A percentile compares a stretch with the other conserved stretches of the same genome.
phyloP scores from a whole-genome alignment of 1,140 invertebrate species.

The Pollicipes pollicipes region DNA sequence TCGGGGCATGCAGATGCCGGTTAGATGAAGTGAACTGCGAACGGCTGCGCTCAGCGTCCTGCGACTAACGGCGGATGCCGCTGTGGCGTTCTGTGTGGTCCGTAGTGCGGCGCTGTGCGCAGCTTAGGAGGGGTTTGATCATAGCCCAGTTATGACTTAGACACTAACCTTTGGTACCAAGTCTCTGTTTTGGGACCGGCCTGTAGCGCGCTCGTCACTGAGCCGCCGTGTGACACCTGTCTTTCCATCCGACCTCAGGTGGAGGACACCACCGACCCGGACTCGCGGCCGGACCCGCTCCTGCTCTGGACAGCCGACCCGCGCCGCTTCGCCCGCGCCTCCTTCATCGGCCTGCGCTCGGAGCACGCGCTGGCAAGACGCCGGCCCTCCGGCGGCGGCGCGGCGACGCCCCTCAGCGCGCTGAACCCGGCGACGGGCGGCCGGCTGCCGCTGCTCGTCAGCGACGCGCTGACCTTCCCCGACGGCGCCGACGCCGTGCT shows the following conservation, averaged over 20 bases:
- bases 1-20: too few relatives aligned
- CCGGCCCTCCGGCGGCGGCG: neutral
- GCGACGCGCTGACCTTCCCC: conserved; percentile 30
- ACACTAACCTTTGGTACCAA: too few relatives aligned
- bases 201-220: too few relatives aligned
- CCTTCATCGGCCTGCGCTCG: conserved; percentile 30
- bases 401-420: conserved; percentile 32
- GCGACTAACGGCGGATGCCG: too few relatives aligned
- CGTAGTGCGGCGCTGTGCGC: too few relatives aligned
- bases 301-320: conserved; percentile 57
- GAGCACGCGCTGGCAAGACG: conserved; percentile 22
- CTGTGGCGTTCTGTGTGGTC: too few relatives aligned
- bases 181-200: too few relatives aligned
- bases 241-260: conserved; percentile 34
- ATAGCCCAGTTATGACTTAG: too few relatives aligned
- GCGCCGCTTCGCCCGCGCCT: conserved; percentile 47
- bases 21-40: too few relatives aligned
- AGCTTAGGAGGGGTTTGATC: too few relatives aligned
- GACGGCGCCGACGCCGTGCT: conserved; percentile 11
- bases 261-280: conserved; percentile 41
- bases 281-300: neutral
- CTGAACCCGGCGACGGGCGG: conserved; percentile 55
- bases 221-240: too few relatives aligned
- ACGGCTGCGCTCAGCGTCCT: too few relatives aligned
- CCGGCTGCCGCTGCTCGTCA: conserved; percentile 50